phyloP scores from a whole-genome alignment of 2,113 vertebrate species.

The Oncorhynchus keta region DNA sequence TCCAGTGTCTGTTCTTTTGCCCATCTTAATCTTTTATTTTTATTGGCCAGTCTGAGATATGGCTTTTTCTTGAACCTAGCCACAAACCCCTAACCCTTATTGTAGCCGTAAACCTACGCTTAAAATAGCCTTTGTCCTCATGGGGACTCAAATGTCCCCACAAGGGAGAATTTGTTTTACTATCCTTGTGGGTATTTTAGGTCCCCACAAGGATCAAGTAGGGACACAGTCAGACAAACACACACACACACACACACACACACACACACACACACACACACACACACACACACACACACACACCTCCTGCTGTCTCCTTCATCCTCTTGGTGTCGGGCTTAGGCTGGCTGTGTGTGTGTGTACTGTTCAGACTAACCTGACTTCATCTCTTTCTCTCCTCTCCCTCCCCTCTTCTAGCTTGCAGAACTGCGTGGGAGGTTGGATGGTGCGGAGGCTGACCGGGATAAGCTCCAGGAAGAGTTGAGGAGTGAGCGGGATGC shows the following conservation, averaged over 20 bases:
- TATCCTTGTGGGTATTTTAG: conserved; percentile 1
- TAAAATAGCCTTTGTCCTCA: no score
- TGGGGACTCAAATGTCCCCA: no score
- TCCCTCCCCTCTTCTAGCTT: conserved; percentile 69
- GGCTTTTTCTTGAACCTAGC: no score
- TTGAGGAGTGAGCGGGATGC: conserved; percentile 90
- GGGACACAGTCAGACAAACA: no score
- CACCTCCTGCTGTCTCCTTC: conserved; percentile 24
- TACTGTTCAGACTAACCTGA: conserved; percentile 4
- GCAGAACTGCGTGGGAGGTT: conserved; percentile 87
- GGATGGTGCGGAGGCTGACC: conserved; percentile 89
- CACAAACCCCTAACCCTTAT: no score
- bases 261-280: not conserved
- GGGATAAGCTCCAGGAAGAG: conserved; percentile 94
- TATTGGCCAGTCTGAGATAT: no score
- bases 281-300: no score
- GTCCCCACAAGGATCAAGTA: not conserved
- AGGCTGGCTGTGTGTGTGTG: conserved; percentile 9
- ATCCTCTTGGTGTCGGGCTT: conserved; percentile 14
- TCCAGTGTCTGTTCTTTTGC: no score
- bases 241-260: not conserved
- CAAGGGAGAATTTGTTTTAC: conserved; percentile 28
- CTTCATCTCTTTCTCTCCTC: not conserved
- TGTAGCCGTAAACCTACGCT: no score
- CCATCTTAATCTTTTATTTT: no score